Percentiles rank a stretch among this genome's conserved stretches.
These are phyloP conservation scores for Caenorhabditis doughertyi DNA, from an alignment of 2,888 invertebrate genomes.

Conservation along the genomic window DNA sequence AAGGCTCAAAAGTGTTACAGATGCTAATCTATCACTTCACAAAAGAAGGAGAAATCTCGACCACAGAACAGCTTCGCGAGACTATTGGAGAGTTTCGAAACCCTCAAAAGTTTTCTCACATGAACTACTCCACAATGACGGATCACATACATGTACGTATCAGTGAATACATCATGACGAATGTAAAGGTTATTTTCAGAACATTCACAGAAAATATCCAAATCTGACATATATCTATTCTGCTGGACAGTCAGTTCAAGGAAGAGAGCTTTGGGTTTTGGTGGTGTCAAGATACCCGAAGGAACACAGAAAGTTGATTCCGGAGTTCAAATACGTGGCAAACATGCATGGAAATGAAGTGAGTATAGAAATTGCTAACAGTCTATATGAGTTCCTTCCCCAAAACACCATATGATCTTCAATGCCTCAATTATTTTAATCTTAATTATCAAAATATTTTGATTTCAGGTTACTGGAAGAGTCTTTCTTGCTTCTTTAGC, in stretches of 20 bases:
- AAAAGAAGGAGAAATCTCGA: constrained; percentile 68
- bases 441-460: not conserved
- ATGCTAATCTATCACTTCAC: constrained; percentile 67
- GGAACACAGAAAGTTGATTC: constrained; percentile 89
- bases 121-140: constrained; percentile 64
- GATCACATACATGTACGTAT: constrained; percentile 53
- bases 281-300: constrained; percentile 91
- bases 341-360: constrained; percentile 97
- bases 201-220: constrained; percentile 76
- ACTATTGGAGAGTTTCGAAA: constrained; percentile 67
- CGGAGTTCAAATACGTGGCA: constrained; percentile 94
- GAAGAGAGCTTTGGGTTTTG: constrained; percentile 91
- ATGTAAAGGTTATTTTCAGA: constrained; percentile 15
- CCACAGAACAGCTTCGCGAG: constrained; percentile 65
- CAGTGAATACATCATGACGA: not conserved
- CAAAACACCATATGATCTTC: no score
- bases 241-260: constrained; percentile 92
- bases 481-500: constrained; percentile 90
- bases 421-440: no score
- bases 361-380: constrained; percentile 83
- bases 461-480: constrained; percentile 86
- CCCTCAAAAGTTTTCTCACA: constrained; percentile 60
- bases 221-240: constrained; percentile 83
- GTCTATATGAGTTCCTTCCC: no score
- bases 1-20: constrained; percentile 50